Percentiles rank a stretch among this genome's conserved stretches.
Conservation (phyloP, 2,113 vertebrate species). For the Hyperoodon ampullatus region DNA sequence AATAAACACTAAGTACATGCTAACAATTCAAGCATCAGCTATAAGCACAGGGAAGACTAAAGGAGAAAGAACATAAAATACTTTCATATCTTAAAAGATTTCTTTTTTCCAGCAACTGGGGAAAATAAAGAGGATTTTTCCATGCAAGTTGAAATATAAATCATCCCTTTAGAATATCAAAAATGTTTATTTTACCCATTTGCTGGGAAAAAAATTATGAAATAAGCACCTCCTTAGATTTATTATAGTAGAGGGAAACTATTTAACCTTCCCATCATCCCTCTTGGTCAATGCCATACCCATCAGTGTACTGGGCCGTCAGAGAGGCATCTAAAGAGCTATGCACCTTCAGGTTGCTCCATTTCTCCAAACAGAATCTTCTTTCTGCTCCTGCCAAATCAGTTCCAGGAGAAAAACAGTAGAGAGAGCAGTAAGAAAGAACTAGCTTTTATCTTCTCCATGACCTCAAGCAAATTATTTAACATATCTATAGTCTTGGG, state of each 20-base stretch:
- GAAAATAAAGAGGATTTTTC: conserved; percentile 37
- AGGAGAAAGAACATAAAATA: conserved; percentile 39
- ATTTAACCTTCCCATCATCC: not conserved
- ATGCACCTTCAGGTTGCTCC: not conserved
- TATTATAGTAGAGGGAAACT: not conserved
- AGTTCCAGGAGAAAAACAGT: conserved; percentile 37
- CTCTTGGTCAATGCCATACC: not conserved
- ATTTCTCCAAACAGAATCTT: not conserved
- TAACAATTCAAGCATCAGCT: not conserved
- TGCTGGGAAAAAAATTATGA: not conserved
- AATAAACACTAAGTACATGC: not conserved
- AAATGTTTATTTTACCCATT: conserved; percentile 32
- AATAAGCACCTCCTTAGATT: not conserved
- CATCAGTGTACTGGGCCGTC: not conserved
- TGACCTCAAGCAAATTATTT: not conserved
- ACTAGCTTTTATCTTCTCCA: not conserved
- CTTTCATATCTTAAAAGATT: not conserved
- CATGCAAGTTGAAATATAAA: not conserved
- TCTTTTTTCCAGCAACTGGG: not conserved
- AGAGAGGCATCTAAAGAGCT: not conserved
- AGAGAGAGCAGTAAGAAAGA: not conserved
- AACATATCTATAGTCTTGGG: not conserved
- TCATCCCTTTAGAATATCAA: not conserved
- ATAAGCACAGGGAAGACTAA: conserved; percentile 17
- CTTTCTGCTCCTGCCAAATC: not conserved